Percentiles rank a stretch among this genome's conserved stretches.
Evolutionary conservation across 2,797 vertebrate genomes (phyloP).

Genomic region (Pseudochaenichthys georgianus): DNA sequence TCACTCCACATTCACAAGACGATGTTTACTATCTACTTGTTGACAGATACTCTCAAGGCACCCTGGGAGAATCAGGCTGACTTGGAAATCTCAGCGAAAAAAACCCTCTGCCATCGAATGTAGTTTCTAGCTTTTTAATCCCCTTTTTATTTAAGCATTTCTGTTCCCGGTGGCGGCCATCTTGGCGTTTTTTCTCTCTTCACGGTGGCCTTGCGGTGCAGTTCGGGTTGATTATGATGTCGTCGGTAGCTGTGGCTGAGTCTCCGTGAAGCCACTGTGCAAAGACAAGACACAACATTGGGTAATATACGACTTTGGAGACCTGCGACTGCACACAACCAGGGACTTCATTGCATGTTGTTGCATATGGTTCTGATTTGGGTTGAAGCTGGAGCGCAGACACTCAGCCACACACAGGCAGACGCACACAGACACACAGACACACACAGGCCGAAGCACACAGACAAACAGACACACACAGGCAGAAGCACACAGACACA

Average conservation of each 20-base stretch:
- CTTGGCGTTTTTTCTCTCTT: conserved; percentile 51
- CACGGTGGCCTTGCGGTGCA: conserved; percentile 67
- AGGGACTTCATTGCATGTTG: conserved; percentile 74
- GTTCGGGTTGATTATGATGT: conserved; percentile 73
- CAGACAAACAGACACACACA: conserved; percentile 12
- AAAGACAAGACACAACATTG: conserved; percentile 76
- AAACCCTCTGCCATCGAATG: neutral
- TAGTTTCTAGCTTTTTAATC: neutral
- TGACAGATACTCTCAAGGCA: conserved; percentile 50
- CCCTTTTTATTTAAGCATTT: neutral
- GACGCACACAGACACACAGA: neutral
- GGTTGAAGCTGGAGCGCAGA: conserved; percentile 47
- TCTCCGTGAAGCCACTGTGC: conserved; percentile 61
- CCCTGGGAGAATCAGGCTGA: conserved; percentile 28
- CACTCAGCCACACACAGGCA: conserved; percentile 28
- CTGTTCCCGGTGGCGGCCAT: conserved; percentile 59
- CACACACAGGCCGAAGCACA: conserved; percentile 17
- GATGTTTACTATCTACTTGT: conserved; percentile 60
- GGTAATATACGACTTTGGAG: conserved; percentile 73
- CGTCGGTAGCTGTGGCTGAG: conserved; percentile 66
- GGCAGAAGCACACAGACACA: conserved; percentile 29
- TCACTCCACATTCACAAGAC: conserved; percentile 54
- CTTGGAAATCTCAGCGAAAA: conserved; percentile 26
- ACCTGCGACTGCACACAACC: conserved; percentile 66
- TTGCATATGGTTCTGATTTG: conserved; percentile 78